Conservation (phyloP, 2,797 vertebrate species). For the Pelodytes ibericus region DNA sequence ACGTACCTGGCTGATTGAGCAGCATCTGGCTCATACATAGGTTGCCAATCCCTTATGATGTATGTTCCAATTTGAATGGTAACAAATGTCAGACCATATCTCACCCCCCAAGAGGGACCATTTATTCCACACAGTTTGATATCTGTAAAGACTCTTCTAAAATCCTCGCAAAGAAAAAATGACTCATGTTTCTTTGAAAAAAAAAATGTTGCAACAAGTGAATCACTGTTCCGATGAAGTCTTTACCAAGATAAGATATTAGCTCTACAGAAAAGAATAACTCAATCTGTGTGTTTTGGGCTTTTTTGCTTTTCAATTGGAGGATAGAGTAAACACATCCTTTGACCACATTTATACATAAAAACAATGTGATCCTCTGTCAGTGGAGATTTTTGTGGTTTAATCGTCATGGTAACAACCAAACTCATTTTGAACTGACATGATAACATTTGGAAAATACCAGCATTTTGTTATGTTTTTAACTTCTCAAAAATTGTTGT, state of each 20-base stretch:
- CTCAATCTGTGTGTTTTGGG: not conserved
- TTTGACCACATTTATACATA: not conserved
- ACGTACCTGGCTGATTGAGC: no score
- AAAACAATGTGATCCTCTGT: not conserved
- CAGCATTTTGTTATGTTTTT: not conserved
- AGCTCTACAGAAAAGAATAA: not conserved
- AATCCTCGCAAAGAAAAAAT: no score
- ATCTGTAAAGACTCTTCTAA: no score
- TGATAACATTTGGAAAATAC: slow-evolving; percentile 6
- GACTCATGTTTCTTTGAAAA: not conserved
- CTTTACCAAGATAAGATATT: not conserved
- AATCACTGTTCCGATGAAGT: not conserved
- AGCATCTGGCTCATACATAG: no score
- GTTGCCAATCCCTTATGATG: no score
- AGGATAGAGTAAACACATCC: not conserved
- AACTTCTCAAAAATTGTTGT: slow-evolving; percentile 2
- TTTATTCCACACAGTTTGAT: no score
- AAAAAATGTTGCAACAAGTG: not conserved
- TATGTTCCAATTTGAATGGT: no score
- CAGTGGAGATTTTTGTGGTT: not conserved
- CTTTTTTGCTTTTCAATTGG: not conserved
- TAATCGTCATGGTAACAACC: not conserved
- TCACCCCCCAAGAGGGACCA: no score
- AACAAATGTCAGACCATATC: no score
- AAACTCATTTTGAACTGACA: slow-evolving; percentile 10